Percentiles rank a stretch among this genome's conserved stretches.
phyloP scores from a whole-genome alignment of 2,113 vertebrate species.

The Parus major region DNA sequence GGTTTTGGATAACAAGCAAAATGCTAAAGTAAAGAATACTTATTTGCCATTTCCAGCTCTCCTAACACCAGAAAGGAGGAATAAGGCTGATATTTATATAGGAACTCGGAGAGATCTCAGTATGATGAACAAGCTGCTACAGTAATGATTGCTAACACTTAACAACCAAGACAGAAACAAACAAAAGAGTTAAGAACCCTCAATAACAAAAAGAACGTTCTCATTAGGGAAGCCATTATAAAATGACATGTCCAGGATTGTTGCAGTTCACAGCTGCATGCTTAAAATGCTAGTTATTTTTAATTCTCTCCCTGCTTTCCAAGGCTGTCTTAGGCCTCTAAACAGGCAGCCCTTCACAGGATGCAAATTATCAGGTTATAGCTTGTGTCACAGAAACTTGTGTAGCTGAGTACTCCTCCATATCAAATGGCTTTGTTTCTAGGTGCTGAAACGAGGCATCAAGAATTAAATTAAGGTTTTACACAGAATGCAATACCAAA shows the following conservation, averaged over 20 bases:
- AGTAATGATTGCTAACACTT: background rate
- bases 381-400: background rate
- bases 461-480: background rate
- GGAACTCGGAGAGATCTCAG: background rate
- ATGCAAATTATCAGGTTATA: slow-evolving; percentile 13
- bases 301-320: background rate
- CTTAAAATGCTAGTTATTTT: background rate
- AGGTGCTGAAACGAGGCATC: background rate
- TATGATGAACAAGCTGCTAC: background rate
- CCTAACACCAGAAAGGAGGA: background rate
- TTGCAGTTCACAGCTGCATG: background rate
- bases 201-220: background rate
- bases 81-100: background rate
- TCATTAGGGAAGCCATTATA: slow-evolving; percentile 19
- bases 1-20: background rate
- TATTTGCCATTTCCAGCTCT: background rate
- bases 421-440: background rate
- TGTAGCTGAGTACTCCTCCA: background rate
- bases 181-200: background rate
- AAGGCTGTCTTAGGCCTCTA: background rate
- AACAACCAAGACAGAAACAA: slow-evolving; percentile 4
- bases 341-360: background rate
- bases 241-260: background rate
- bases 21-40: background rate
- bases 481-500: background rate